Evolutionary conservation across 30 jellyfish, hydroid and myxozoan genomes (phyloP).

Genomic region (Aurelia aurita): DNA sequence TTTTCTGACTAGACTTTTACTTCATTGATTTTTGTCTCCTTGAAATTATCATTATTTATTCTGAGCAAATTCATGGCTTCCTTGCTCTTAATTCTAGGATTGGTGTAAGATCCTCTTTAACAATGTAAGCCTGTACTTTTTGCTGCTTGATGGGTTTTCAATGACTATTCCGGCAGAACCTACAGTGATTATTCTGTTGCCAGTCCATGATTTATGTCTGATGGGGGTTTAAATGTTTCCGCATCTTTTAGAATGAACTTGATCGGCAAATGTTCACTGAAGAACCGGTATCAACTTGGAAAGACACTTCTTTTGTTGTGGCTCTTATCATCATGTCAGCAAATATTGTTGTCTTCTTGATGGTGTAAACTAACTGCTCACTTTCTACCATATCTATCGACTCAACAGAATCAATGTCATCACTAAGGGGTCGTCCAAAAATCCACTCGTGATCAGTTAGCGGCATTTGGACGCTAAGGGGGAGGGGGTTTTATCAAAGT

Average conservation of each 20-base stretch:
- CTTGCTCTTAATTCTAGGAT: constrained; percentile 46
- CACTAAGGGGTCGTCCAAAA: too few relatives aligned
- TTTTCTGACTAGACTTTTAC: constrained; percentile 45
- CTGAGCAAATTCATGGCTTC: constrained; percentile 59
- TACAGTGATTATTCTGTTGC: constrained; percentile 1
- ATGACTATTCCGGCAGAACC: constrained; percentile 4
- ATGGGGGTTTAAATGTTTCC: constrained; percentile 15
- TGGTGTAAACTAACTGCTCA: too few relatives aligned
- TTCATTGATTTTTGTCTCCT: constrained; percentile 48
- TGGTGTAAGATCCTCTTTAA: constrained; percentile 60
- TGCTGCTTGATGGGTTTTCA: constrained; percentile 32
- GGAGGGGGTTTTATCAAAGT: too few relatives aligned
- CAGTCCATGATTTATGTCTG: constrained; percentile 8
- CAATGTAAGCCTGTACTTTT: constrained; percentile 47
- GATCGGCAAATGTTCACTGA: constrained; percentile 53
- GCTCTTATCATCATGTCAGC: too few relatives aligned
- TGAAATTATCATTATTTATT: constrained; percentile 40
- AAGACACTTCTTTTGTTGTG: constrained; percentile 62
- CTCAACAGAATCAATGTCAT: too few relatives aligned
- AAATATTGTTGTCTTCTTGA: too few relatives aligned
- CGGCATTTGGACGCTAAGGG: too few relatives aligned
- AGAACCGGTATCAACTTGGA: constrained; percentile 36
- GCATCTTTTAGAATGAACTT: constrained; percentile 21
- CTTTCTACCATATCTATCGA: too few relatives aligned
- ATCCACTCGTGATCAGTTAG: too few relatives aligned